Base-by-base conservation (phyloP, 2,888 invertebrate genomes). In the Bellardia bayeri region DNA sequence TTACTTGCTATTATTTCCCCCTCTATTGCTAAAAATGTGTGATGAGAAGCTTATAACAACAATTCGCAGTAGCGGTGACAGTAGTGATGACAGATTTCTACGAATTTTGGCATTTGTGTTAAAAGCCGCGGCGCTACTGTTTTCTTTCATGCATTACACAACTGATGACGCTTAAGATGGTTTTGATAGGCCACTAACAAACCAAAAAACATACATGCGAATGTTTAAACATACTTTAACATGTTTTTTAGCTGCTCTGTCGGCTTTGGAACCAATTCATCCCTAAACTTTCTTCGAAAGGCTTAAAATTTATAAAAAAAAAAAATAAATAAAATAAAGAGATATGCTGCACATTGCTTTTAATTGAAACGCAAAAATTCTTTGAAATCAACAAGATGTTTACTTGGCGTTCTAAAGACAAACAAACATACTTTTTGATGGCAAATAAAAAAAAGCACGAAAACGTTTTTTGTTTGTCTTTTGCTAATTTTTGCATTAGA, bases 81-180 rank as follows among this genome's bases (percentile, higher is more conserved):
- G 90, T 74, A 91, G 91, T 91, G 92, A 92, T 92, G 92, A 92
- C 92, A 92, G 92, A 92, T 92, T 92, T 92, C 92, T 89, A 90
- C 91, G 92, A 92, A 92, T 92, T 91, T 91, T 49, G 66, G 91
- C 91, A 91, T 86, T 89, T 88, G 87, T 89, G 88, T 87, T 82
- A 79, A 87, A 87, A 85, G 82, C 85, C 81, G 89, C 90, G 91
- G 91, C 91, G 91, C 92, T 92, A 91, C 91, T 91, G 92, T 91
- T 91, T 90, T 89, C 91, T 89, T 82, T 91, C 89, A 92, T 91
- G 91, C 91, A 91, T 90, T 85, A 89, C 90, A 79, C 79, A 81
- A 76, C 87, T 68, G 87, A 87, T 87, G 88, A 86, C 80, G 88
- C 88, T 88, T 88, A 82, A 83, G 79, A 83, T 86, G 82, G 56